Percentiles rank a stretch among this genome's conserved stretches.
These are phyloP conservation scores for Anguilla marmorata DNA, from an alignment of 2,797 vertebrate genomes.

Conservation along the genomic window DNA sequence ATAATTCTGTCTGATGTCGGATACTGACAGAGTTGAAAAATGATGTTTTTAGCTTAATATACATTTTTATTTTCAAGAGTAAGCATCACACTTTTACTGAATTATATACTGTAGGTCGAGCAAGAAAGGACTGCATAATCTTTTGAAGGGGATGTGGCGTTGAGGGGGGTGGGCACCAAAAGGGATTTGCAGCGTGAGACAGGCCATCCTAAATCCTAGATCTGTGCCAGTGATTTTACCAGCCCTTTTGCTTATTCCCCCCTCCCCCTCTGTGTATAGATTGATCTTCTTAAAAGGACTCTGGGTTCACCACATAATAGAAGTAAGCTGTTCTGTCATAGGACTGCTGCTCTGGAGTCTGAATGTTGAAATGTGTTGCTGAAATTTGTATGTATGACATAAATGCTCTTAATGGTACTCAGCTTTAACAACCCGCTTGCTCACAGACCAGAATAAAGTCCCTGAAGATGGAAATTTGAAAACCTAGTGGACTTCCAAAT, in stretches of 20 bases:
- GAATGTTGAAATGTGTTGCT: neutral
- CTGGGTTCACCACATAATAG: conserved; percentile 6
- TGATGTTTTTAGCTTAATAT: neutral
- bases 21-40: neutral
- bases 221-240: neutral
- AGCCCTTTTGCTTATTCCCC: neutral
- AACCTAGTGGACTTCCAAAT: neutral
- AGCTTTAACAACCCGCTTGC: neutral
- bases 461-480: neutral
- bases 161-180: neutral
- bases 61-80: neutral
- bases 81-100: neutral
- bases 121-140: neutral
- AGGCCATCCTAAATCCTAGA: neutral
- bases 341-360: neutral
- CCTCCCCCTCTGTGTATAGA: conserved; percentile 9
- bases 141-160: neutral
- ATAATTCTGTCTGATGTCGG: neutral
- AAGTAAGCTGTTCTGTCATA: conserved; percentile 8
- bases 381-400: neutral
- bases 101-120: neutral
- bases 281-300: conserved; percentile 17
- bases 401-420: neutral
- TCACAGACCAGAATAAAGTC: neutral
- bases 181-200: neutral